These are phyloP conservation scores for Drosophila stalkeri DNA, from an alignment of 2,888 invertebrate genomes.

Conservation along the genomic window DNA sequence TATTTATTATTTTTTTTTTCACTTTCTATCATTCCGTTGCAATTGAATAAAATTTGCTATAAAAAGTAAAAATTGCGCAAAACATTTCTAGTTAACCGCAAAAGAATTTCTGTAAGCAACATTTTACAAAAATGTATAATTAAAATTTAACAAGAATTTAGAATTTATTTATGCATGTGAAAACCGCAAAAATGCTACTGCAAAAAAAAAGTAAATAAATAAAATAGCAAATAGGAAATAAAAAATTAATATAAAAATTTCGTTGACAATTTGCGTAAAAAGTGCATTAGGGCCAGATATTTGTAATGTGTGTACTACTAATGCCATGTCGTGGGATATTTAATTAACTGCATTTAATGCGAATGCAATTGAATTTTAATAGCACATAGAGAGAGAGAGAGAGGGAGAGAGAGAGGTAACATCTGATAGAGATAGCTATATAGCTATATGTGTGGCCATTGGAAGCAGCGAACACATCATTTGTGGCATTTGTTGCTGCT, in stretches of 20 bases:
- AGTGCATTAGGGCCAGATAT: neutral
- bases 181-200: slow-evolving; percentile 34
- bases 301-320: slow-evolving; percentile 13
- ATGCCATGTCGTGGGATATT: slow-evolving; percentile 40
- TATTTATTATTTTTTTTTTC: neutral
- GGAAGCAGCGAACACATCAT: slow-evolving; percentile 25
- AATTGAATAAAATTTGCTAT: neutral
- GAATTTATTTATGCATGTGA: slow-evolving; percentile 11
- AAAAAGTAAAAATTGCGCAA: neutral
- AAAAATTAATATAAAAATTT: slow-evolving; percentile 11
- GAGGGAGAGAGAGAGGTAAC: neutral
- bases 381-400: slow-evolving; percentile 5
- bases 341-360: slow-evolving; percentile 62
- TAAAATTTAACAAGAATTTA: slow-evolving; percentile 24
- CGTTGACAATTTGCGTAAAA: neutral
- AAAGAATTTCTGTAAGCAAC: slow-evolving; percentile 22
- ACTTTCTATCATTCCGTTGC: neutral
- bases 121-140: slow-evolving; percentile 24
- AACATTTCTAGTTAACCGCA: slow-evolving; percentile 43
- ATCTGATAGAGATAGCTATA: slow-evolving; percentile 7
- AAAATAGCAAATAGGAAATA: neutral
- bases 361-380: slow-evolving; percentile 58
- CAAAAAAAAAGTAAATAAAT: slow-evolving; percentile 19
- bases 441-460: slow-evolving; percentile 1
- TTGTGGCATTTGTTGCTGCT: slow-evolving; percentile 34